Evolutionary conservation across 2,888 invertebrate genomes (phyloP).

Genomic region (Archips crataeganus): DNA sequence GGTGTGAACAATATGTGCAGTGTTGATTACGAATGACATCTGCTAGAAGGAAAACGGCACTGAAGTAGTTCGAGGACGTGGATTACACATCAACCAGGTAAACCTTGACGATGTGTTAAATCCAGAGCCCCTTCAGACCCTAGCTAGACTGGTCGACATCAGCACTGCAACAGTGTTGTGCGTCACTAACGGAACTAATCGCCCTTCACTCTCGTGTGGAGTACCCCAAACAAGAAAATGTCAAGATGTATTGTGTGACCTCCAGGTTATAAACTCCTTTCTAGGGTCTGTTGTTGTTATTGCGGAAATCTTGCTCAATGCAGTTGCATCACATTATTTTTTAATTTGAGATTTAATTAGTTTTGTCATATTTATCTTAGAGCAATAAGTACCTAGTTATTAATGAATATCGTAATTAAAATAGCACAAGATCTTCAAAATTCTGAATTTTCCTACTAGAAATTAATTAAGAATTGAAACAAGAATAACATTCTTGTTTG

Average conservation of each 20-base stretch:
- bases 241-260: conserved; percentile 78
- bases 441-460: background rate
- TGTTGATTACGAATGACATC: conserved; percentile 83
- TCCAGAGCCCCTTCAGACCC: conserved; percentile 23
- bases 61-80: conserved; percentile 64
- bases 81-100: conserved; percentile 59
- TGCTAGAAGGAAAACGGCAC: conserved; percentile 75
- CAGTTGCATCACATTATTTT: background rate
- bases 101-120: conserved; percentile 44
- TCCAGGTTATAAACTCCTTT: conserved; percentile 64
- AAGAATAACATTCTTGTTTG: conserved; percentile 8
- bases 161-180: conserved; percentile 44
- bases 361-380: background rate
- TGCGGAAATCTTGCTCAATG: conserved; percentile 24
- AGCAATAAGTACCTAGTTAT: background rate
- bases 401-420: background rate
- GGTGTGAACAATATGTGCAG: conserved; percentile 75
- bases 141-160: conserved; percentile 23
- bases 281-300: conserved; percentile 44
- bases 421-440: background rate
- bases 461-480: background rate
- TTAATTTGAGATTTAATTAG: background rate
- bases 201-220: conserved; percentile 67
- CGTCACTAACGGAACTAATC: conserved; percentile 55
- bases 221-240: conserved; percentile 73